Evolutionary conservation across 2,888 invertebrate species (phyloP), one percentile per base, ranked within the genome.

Genomic region (Zygogramma bicolorata): DNA sequence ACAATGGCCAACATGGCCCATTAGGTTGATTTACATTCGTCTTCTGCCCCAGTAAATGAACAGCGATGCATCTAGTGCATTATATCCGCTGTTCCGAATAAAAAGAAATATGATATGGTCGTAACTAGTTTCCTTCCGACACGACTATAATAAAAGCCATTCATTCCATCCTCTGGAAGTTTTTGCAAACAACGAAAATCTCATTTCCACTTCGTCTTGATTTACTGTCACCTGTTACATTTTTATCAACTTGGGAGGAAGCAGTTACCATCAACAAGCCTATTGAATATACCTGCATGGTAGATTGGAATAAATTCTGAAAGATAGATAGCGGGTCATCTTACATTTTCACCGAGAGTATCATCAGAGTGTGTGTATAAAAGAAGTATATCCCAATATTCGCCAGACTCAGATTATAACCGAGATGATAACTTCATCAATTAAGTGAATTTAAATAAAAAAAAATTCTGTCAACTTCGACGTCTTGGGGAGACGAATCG

Each of bases 61-160:
- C 46, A 46, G 46, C 20, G 20, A 46, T 46, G 20, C 20, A 7
- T 20, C 18, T 46, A 46, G 2, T 46, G 10, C 46, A 20, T 20
- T 46, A 46, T 46, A 46, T 15, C 46, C 3, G 13, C 34, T 8
- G 34, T 13, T 34, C 10, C 13, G 34, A 46, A 46, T 4, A 20
- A 10, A 18, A 13, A 46, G 46, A 46, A 8, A 46, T 20, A 46
- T 46, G 46, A 34, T 46, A 46, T 46, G 20, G 46, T 46, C 46
- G 46, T 46, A 46, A 46, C 46, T 46, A 46, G 46, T 46, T 46
- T 46, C 46, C 46, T 46, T 20, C 46, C 20, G 46, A 46, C 46
- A 46, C 18, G 18, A 20, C 46, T 46, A 20, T 46, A 46, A 46
- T 46, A 46, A 46, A 46, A 46, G 8, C 46, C 46, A 46, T 46